phyloP scores from a whole-genome alignment of 2,113 vertebrate species.

The Xenus cinereus region DNA sequence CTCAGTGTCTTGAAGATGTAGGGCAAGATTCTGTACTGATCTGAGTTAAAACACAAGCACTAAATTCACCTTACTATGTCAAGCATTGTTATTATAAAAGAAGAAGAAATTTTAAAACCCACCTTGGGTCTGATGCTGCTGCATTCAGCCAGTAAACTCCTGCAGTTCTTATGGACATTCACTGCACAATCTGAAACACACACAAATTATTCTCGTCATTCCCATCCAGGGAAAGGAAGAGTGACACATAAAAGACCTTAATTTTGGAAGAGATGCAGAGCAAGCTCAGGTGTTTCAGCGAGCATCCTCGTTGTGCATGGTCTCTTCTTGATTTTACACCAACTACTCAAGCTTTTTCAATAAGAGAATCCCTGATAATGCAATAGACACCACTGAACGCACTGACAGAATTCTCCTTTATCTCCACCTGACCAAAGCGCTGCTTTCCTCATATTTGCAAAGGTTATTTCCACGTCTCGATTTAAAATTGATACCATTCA shows the following conservation, averaged over 20 bases:
- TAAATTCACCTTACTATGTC: background rate
- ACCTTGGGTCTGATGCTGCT: conserved; percentile 85
- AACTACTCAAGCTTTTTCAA: background rate
- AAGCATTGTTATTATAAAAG: background rate
- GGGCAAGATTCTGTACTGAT: background rate
- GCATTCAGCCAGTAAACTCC: conserved; percentile 85
- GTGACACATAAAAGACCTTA: background rate
- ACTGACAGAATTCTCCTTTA: background rate
- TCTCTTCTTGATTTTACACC: background rate
- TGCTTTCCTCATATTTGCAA: background rate
- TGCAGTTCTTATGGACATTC: conserved; percentile 91
- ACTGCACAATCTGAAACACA: conserved; percentile 84
- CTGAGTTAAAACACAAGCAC: background rate
- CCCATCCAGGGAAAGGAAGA: background rate
- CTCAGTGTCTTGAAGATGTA: background rate
- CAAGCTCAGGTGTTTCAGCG: background rate
- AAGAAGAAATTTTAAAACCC: conserved; percentile 15
- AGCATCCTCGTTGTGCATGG: background rate
- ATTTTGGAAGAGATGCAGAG: background rate
- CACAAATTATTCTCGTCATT: background rate
- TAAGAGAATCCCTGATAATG: background rate
- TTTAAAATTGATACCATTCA: background rate
- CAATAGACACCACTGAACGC: background rate
- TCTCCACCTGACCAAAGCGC: background rate
- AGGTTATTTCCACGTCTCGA: background rate